phyloP scores from a whole-genome alignment of 2,113 vertebrate species.

The Chascanopsetta lugubris region DNA sequence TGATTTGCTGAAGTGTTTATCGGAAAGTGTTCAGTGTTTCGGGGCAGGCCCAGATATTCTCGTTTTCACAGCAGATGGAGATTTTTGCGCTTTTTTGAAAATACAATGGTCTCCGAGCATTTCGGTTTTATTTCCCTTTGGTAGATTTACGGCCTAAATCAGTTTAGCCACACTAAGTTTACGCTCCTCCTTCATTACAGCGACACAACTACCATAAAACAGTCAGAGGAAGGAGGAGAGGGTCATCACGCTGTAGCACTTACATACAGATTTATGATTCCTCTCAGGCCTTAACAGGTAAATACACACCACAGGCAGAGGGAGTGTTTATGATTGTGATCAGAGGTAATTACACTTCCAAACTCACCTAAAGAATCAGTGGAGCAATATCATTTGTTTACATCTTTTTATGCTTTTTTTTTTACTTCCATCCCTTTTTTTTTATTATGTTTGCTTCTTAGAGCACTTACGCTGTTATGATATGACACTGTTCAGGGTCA shows the following conservation, averaged over 20 bases:
- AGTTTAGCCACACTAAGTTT: slow-evolving; percentile 33
- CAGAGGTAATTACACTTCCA: slow-evolving; percentile 15
- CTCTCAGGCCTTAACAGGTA: slow-evolving; percentile 49
- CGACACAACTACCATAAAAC: slow-evolving; percentile 27
- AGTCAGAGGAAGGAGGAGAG: neutral
- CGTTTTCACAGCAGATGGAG: neutral
- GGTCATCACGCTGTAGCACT: slow-evolving; percentile 47
- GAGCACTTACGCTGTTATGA: slow-evolving; percentile 68
- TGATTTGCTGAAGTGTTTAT: slow-evolving; percentile 23
- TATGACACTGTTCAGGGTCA: slow-evolving; percentile 33
- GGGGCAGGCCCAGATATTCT: slow-evolving; percentile 15
- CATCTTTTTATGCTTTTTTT: slow-evolving; percentile 45
- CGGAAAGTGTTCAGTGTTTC: neutral
- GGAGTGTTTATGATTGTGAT: slow-evolving; percentile 36
- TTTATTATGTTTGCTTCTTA: slow-evolving; percentile 47
- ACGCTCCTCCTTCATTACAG: slow-evolving; percentile 27
- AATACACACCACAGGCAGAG: slow-evolving; percentile 29
- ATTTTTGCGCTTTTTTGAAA: neutral
- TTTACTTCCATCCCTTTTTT: slow-evolving; percentile 34
- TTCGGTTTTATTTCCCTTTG: slow-evolving; percentile 19
- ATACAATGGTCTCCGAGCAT: slow-evolving; percentile 19
- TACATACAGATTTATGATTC: slow-evolving; percentile 48
- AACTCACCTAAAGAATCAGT: slow-evolving; percentile 26
- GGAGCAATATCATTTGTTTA: slow-evolving; percentile 63
- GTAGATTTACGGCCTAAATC: slow-evolving; percentile 44